phyloP scores from a whole-genome alignment of 1,140 invertebrate species.

The Drosophila mojavensis region DNA sequence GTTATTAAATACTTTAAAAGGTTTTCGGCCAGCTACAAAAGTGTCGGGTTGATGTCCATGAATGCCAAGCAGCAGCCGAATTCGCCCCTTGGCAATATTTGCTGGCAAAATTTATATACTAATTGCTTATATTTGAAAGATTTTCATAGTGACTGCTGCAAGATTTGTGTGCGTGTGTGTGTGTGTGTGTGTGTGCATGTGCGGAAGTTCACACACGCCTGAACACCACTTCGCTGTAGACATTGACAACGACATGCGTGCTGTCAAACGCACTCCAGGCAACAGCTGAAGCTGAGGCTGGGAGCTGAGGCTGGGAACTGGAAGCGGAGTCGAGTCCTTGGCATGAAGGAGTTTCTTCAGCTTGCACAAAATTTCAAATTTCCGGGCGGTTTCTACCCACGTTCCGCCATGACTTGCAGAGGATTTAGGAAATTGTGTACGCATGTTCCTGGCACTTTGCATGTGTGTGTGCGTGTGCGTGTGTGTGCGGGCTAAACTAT shows the following conservation, averaged over 20 bases:
- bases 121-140: slow-evolving; percentile 59
- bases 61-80: slow-evolving; percentile 35
- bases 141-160: slow-evolving; percentile 35
- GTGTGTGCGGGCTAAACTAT: slow-evolving; percentile 53
- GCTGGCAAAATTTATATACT: slow-evolving; percentile 67
- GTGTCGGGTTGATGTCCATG: slow-evolving; percentile 51
- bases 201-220: slow-evolving; percentile 80
- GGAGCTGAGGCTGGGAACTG: neutral
- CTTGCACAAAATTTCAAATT: slow-evolving; percentile 77
- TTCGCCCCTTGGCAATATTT: slow-evolving; percentile 35
- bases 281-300: neutral
- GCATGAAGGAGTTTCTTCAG: slow-evolving; percentile 28
- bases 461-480: slow-evolving; percentile 32
- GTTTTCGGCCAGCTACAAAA: slow-evolving; percentile 53
- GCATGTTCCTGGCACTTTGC: slow-evolving; percentile 75
- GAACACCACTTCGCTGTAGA: slow-evolving; percentile 67
- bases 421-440: slow-evolving; percentile 75
- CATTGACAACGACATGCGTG: slow-evolving; percentile 41
- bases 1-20: slow-evolving; percentile 82
- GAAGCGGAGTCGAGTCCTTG: neutral
- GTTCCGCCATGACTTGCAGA: slow-evolving; percentile 35
- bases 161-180: slow-evolving; percentile 1
- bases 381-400: slow-evolving; percentile 51
- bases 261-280: slow-evolving; percentile 71
- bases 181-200: slow-evolving; percentile 59